Conservation (phyloP, 2,888 invertebrate species). For the Habroteleia sp. region DNA sequence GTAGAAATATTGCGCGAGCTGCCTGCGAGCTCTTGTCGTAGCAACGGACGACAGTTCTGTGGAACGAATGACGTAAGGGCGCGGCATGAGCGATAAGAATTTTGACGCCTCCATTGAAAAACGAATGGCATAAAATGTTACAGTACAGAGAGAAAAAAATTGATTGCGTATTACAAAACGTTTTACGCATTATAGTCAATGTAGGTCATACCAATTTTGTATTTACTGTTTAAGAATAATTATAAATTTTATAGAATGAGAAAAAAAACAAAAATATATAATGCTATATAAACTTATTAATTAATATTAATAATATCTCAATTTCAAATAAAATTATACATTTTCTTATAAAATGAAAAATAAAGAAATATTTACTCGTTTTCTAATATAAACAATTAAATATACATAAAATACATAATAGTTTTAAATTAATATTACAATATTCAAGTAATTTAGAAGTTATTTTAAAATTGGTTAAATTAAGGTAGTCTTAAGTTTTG, state of each 20-base stretch:
- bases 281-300: too few relatives aligned
- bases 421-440: too few relatives aligned
- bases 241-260: not conserved
- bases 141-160: conserved; percentile 5
- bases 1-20: conserved; percentile 51
- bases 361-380: too few relatives aligned
- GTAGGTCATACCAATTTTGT: not conserved
- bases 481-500: too few relatives aligned
- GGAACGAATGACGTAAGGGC: conserved; percentile 71
- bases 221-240: not conserved
- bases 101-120: conserved; percentile 75
- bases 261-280: too few relatives aligned
- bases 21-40: conserved; percentile 30
- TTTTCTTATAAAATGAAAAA: too few relatives aligned
- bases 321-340: too few relatives aligned
- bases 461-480: too few relatives aligned
- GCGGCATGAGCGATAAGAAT: conserved; percentile 73
- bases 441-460: too few relatives aligned
- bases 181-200: not conserved
- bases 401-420: too few relatives aligned
- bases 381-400: too few relatives aligned
- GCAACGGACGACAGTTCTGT: conserved; percentile 63
- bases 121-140: conserved; percentile 42
- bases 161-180: conserved; percentile 38
- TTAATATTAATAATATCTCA: too few relatives aligned